Evolutionary conservation across 2,797 vertebrate species (phyloP), one percentile per base, ranked within the genome.

Genomic region (Notolepis coatsorum): DNA sequence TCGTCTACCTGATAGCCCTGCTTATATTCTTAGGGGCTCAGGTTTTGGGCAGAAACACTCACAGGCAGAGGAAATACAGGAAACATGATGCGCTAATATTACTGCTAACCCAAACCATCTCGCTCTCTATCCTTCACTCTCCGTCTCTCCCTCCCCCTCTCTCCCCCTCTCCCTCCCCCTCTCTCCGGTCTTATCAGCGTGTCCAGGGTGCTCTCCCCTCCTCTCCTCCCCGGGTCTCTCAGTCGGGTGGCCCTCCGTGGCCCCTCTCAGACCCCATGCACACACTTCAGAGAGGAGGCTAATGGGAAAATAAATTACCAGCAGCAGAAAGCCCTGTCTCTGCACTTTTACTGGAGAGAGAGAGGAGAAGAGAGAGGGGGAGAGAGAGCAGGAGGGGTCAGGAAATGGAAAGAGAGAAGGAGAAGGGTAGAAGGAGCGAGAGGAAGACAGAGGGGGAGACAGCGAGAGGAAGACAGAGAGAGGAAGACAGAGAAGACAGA

Each of bases 291-390:
- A 93, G 85, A 79, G 78, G 81, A 79, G 86, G 82, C 86, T 91
- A 90, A 91, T 91, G 82, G 90, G 86, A 92, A 93, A 91, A 91
- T 88, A 93, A 89, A 91, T 92, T 87, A 90, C 87, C 84, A 87
- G 79, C 79, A 81, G 80, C 70, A 80, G 88, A 92, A 90, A 89
- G 82, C 79, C 86, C 88, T 84, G 82, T 79, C 89, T 84, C 83
- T 81, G 88, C 89, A 90, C 82, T 90, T 91, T 87, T 89, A 73
- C 83, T 39, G 73, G 54, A 75, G 38, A 15, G 49, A 49, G 37
- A 35, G 41, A 38, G 51, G 25, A 46, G 52, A 45, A 20, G 73
- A 78, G 61, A 74, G 52, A 80, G 55, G 60, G 48, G 53, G 59
- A 27, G 28, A 42, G 23, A 41, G 55, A 52, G n/a, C n/a, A 46